Evolutionary conservation across 1,140 invertebrate species (phyloP).

Genomic region (Ips nitidus): DNA sequence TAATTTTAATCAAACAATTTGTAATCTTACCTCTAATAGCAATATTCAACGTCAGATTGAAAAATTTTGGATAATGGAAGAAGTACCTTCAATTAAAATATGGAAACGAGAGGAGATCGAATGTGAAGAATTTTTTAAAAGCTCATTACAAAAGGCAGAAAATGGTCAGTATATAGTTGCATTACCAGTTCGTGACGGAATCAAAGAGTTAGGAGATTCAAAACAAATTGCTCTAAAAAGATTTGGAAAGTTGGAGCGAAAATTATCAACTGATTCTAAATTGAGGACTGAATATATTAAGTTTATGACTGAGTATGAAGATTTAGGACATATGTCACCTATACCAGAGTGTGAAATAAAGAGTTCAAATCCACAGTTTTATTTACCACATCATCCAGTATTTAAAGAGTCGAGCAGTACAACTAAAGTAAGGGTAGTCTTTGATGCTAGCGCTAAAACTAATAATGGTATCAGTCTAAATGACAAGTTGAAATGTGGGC

Average conservation of each 20-base stretch:
- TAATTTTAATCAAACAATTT: too few species aligned
- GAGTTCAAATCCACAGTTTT: neutral
- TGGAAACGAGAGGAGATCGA: neutral
- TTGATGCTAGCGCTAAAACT: neutral
- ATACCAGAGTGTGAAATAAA: conserved; percentile 8
- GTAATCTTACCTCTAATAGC: too few species aligned
- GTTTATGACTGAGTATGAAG: conserved; percentile 47
- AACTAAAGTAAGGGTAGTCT: too few species aligned
- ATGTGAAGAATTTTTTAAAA: neutral
- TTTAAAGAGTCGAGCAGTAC: too few species aligned
- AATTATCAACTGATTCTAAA: conserved; percentile 1
- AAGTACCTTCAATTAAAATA: neutral
- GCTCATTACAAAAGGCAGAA: too few species aligned
- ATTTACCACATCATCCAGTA: neutral
- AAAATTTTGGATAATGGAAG: conserved; percentile 2
- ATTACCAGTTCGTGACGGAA: neutral
- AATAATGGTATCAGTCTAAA: neutral
- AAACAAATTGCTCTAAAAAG: conserved; percentile 7
- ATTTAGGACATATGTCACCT: conserved; percentile 44
- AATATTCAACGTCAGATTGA: too few species aligned
- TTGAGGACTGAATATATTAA: conserved; percentile 32
- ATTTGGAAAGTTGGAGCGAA: conserved; percentile 17
- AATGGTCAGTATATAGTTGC: conserved; percentile 19
- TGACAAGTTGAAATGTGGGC: neutral
- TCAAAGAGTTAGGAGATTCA: conserved; percentile 5